Evolutionary conservation across 2,113 vertebrate species (phyloP).

Genomic region (Pardalotus punctatus): DNA sequence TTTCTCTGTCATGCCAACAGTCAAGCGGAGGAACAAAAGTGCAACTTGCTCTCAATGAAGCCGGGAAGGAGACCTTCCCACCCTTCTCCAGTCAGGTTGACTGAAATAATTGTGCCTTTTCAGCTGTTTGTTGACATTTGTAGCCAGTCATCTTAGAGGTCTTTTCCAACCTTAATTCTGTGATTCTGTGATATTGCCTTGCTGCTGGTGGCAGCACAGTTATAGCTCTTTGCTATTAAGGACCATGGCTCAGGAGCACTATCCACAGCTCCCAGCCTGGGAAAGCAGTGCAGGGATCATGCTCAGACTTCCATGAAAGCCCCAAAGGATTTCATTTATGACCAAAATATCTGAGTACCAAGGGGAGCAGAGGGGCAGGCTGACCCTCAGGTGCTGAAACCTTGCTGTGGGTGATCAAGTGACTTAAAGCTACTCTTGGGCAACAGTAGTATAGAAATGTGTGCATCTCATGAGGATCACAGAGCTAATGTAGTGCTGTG

Average conservation of each 20-base stretch:
- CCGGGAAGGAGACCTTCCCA: not conserved
- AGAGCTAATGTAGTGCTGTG: not conserved
- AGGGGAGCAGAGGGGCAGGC: not conserved
- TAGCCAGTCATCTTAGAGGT: not conserved
- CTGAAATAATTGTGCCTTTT: not conserved
- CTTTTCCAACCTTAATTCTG: not conserved
- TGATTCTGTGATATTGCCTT: not conserved
- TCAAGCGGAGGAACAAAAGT: not conserved
- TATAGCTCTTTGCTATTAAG: rapidly evolving
- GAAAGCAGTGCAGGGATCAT: not conserved
- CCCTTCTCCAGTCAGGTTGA: not conserved
- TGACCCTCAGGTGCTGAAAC: not conserved
- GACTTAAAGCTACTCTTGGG: not conserved
- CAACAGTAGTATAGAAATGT: not conserved
- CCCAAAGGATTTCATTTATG: not conserved
- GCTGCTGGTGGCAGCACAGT: not conserved
- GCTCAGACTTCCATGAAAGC: not conserved
- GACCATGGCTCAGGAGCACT: not conserved
- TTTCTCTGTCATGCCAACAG: not conserved
- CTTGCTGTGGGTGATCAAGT: not conserved
- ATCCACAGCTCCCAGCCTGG: not conserved
- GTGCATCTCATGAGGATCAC: not conserved
- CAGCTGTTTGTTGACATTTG: not conserved
- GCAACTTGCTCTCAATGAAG: not conserved
- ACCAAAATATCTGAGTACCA: not conserved